Base-by-base conservation (phyloP, 2,113 vertebrate species). In the Oncorhynchus clarkii region DNA sequence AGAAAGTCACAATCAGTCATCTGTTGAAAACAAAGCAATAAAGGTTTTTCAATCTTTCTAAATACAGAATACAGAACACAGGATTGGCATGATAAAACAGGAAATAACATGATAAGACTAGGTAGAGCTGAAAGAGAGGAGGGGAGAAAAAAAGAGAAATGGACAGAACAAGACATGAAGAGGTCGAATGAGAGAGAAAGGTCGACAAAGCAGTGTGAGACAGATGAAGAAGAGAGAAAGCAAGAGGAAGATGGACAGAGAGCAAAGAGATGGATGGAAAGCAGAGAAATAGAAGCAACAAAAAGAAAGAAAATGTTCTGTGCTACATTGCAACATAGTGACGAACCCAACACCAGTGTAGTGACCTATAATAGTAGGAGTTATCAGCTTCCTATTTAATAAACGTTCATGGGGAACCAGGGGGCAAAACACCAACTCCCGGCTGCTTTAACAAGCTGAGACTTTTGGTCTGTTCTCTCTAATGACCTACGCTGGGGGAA, bases 341-440 rank as follows among this genome's bases (percentile, higher is more conserved):
- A 14, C 48, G 16, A 24, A n/a, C 69, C 11, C 12, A 4, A 39
- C 8, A 8, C 39, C 39, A 45, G 45, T 27, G 27, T 6, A 13
- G 39, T 14, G 9, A 34, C 3, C 16, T 18, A 54, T 16, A 54
- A 18, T 11, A 34, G 16, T 66, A 59, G 72, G 64, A 74, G 49
- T 45, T 71, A 75, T 75, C 49, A 75, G 29, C 67, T 75, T 75
- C 74, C 74, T 59, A 69, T 75, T 75, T 68, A 75, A 70, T 75
- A 75, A 70, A 70, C 70, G 57, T n/a, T 59, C 62, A 75, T 60
- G 66, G 51, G 49, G 49, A 29, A 16, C 13, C 16, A 2, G 29
- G 67, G 48, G 13, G 13, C 13, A 71, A 71, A 49, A 27, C 45
- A 71, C n/a, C 22, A 16, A 27, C 22, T 27, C 39, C 48, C 48